phyloP scores from a whole-genome alignment of 30 jellyfish, hydroid and myxozoan species.

The Turritopsis rubra region DNA sequence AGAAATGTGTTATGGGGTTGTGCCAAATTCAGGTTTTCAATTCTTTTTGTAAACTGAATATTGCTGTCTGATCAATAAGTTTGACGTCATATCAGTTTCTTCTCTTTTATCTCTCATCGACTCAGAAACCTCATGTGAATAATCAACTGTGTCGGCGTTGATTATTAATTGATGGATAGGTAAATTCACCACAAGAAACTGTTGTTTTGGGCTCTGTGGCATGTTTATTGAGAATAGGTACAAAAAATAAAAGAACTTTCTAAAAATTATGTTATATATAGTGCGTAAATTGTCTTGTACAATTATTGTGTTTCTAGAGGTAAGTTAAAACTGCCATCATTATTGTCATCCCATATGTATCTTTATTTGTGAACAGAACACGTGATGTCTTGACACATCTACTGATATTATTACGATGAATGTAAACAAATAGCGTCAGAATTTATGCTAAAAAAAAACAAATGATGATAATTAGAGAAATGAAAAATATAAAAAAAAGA shows the following conservation, averaged over 20 bases:
- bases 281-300: neutral
- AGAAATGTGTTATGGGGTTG: neutral
- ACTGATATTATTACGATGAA: neutral
- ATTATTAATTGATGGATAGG: too few species aligned
- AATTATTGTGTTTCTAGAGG: neutral
- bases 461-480: neutral
- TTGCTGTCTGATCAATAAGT: neutral
- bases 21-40: too few species aligned
- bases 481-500: too few species aligned
- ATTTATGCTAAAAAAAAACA: neutral
- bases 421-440: neutral
- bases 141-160: too few species aligned
- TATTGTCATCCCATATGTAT: neutral
- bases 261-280: neutral
- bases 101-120: neutral
- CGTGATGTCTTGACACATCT: neutral
- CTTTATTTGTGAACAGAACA: neutral
- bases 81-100: neutral
- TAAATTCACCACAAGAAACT: too few species aligned
- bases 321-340: neutral
- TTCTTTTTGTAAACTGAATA: too few species aligned
- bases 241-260: neutral
- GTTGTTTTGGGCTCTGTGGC: neutral
- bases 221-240: neutral
- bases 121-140: too few species aligned